Evolutionary conservation across 2,113 vertebrate species (phyloP), one percentile per base, ranked within the genome.

Genomic region (Nansenia antarctica): DNA sequence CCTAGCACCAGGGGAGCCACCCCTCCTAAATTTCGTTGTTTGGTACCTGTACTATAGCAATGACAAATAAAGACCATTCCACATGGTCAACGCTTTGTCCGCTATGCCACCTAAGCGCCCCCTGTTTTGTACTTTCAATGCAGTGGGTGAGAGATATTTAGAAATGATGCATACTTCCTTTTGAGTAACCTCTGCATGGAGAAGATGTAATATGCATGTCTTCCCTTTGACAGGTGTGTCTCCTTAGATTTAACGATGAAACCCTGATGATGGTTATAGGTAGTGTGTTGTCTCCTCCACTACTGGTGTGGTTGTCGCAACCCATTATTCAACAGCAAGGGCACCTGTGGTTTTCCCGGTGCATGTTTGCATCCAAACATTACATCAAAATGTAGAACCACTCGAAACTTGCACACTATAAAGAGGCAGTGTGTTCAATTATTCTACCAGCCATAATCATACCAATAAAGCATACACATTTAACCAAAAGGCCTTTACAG

Each of bases 231-330:
- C 54, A 34, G 20, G 12, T 72, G 15, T 20, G 14, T 22, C 63
- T 14, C 24, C n/a, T 58, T 20, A n/a, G 2, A 18, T 31, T n/a
- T 1, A 37, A 14, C 15, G 31, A 24, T 47, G 20, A 42, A 24
- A 45, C 58, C 61, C 53, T 57, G 53, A 35, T 29, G 39, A 22
- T 31, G n/a, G 69, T 34, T 72, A 58, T 65, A 26, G 24, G 29
- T 20, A 20, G 26, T 27, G 27, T 45, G 27, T 24, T 42, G 8
- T 42, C 29, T 45, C 20, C 31, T 20, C 34, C n/a, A 65, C 42
- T 60, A 65, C 35, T 52, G 26, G 62, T 29, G 32, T 31, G 26
- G 27, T 59, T 64, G 62, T 72, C 70, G 24, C 30, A 32, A 37
- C 30, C 53, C 29, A 49, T 65, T 72, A 59, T 15, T 20, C 49